Percentiles rank a stretch among this genome's conserved stretches.
phyloP scores from a whole-genome alignment of 2,113 vertebrate genomes.

The Neolamprologus sp. region DNA sequence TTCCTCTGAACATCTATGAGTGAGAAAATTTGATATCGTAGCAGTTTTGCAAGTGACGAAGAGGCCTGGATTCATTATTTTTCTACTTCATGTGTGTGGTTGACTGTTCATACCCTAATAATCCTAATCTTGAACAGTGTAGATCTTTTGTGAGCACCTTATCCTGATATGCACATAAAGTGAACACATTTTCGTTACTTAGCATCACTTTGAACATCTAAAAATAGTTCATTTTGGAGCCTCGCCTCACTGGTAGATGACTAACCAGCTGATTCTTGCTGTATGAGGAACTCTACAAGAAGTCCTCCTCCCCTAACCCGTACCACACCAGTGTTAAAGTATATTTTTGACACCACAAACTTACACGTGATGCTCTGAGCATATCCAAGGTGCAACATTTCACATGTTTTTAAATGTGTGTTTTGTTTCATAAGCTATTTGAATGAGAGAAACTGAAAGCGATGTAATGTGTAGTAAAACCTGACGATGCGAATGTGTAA shows the following conservation, averaged over 20 bases:
- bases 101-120: fast-evolving
- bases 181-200: fast-evolving
- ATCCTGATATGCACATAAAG: not conserved
- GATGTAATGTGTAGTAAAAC: not conserved
- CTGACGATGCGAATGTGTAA: fast-evolving
- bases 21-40: fast-evolving
- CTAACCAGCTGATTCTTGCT: not conserved
- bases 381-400: not conserved
- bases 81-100: not conserved
- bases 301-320: not conserved
- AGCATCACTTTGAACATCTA: not conserved
- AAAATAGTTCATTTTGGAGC: not conserved
- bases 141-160: not conserved
- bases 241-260: not conserved
- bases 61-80: not conserved
- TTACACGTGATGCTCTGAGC: not conserved
- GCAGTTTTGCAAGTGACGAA: fast-evolving
- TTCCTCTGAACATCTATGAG: not conserved
- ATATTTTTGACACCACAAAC: not conserved
- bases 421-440: fast-evolving
- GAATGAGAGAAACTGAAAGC: not conserved
- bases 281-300: fast-evolving
- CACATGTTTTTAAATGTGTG: not conserved
- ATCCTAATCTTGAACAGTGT: not conserved
- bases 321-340: not conserved